These are phyloP conservation scores for Malthinus seriepunctatus DNA, from an alignment of 2,888 invertebrate species.

Conservation along the genomic window DNA sequence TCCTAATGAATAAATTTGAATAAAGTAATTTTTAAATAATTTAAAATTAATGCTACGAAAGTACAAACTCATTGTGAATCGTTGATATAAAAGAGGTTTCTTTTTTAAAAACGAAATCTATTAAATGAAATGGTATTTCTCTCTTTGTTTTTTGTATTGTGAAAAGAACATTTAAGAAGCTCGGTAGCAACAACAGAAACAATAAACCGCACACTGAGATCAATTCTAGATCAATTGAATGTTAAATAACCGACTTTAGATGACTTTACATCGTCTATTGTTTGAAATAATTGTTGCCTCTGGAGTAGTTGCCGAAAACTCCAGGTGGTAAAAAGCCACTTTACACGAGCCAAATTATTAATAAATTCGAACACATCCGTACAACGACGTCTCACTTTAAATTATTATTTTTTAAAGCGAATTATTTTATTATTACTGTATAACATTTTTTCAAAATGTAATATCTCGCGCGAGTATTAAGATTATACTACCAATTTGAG, in stretches of 20 bases:
- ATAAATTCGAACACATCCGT: background rate
- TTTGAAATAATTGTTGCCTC: conserved; percentile 55
- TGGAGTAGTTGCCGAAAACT: conserved; percentile 52
- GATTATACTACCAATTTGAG: background rate
- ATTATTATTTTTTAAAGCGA: background rate
- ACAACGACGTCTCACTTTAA: background rate
- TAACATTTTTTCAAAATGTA: background rate
- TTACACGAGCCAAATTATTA: conserved; percentile 34
- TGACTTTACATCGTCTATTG: conserved; percentile 52
- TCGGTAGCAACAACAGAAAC: conserved; percentile 46
- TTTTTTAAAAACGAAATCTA: background rate
- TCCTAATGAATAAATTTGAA: too few species aligned
- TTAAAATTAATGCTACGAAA: too few species aligned
- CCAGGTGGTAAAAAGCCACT: conserved; percentile 54
- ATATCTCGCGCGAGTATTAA: background rate
- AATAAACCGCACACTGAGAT: conserved; percentile 52
- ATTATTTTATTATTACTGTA: background rate
- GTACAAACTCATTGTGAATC: too few species aligned
- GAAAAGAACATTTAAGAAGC: conserved; percentile 30
- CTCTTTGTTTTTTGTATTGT: too few species aligned
- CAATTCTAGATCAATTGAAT: conserved; percentile 54
- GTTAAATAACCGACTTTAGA: conserved; percentile 50
- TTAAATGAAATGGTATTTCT: conserved; percentile 12
- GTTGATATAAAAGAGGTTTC: too few species aligned
- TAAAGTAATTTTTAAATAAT: too few species aligned